These are phyloP conservation scores for Manacus vitellinus DNA, from an alignment of 2,113 vertebrate species.

Conservation along the genomic window DNA sequence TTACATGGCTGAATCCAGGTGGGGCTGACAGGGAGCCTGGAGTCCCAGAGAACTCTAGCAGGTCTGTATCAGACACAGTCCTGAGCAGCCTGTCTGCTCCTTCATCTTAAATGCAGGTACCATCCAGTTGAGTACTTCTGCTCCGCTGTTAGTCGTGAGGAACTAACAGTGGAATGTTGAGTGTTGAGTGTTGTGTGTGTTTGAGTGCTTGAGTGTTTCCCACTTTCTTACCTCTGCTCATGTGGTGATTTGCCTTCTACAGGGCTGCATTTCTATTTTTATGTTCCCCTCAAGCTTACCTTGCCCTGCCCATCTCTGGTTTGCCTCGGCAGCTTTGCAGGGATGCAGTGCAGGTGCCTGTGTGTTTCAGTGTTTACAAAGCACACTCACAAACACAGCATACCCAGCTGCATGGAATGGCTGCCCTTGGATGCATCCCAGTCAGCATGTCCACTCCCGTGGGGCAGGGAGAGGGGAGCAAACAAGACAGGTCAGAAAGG, in stretches of 20 bases:
- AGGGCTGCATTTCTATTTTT: background rate
- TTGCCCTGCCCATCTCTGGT: background rate
- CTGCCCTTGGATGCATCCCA: background rate
- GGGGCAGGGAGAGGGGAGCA: background rate
- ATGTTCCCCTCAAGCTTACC: background rate
- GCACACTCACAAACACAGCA: background rate
- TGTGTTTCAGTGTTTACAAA: background rate
- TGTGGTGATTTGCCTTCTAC: background rate
- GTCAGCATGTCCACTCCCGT: rapidly evolving
- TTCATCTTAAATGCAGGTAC: rapidly evolving
- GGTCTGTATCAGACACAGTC: background rate
- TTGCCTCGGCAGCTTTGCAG: background rate
- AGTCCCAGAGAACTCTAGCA: background rate
- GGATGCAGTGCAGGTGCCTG: background rate
- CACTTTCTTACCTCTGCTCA: background rate
- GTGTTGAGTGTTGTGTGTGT: too few species aligned
- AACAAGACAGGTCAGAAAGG: background rate
- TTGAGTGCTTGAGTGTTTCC: background rate
- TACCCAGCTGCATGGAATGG: background rate
- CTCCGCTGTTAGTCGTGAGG: rapidly evolving
- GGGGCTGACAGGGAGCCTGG: background rate
- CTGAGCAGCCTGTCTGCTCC: background rate
- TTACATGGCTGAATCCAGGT: background rate
- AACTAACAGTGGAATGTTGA: background rate
- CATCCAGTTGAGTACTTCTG: background rate